Percentiles rank a stretch among this genome's conserved stretches.
Evolutionary conservation across 1,140 invertebrate genomes (phyloP).

Genomic region (Drosophila nigrodunni): DNA sequence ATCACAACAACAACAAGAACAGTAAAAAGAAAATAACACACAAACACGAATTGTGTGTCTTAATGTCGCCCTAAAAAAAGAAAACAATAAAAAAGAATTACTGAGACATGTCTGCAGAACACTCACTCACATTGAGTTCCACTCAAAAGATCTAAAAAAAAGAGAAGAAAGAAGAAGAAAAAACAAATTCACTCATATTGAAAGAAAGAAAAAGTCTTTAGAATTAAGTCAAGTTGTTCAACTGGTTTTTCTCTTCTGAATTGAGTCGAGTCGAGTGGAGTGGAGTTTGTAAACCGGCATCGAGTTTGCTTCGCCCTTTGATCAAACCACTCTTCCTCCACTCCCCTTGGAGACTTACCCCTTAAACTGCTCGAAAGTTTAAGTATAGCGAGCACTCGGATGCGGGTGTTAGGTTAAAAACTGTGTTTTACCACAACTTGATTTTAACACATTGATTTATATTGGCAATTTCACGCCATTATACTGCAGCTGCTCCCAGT

Average conservation of each 20-base stretch:
- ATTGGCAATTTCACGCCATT: constrained; percentile 81
- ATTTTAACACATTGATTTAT: constrained; percentile 79
- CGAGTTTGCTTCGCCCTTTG: constrained; percentile 29
- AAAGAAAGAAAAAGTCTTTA: constrained; percentile 83
- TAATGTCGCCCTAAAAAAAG: constrained; percentile 53
- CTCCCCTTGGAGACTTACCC: constrained; percentile 49
- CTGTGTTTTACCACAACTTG: constrained; percentile 27
- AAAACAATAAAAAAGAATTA: constrained; percentile 33
- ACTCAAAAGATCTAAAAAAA: constrained; percentile 31
- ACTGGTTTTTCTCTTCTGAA: constrained; percentile 56
- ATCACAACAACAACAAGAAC: constrained; percentile 25
- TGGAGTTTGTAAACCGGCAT: constrained; percentile 31
- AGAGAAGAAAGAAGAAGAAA: constrained; percentile 14
- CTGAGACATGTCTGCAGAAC: constrained; percentile 16
- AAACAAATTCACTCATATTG: constrained; percentile 55
- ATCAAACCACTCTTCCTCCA: neutral
- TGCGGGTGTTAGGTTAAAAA: constrained; percentile 53
- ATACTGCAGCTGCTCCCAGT: constrained; percentile 62
- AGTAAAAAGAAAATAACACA: constrained; percentile 40
- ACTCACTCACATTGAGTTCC: constrained; percentile 33
- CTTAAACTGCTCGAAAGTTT: neutral
- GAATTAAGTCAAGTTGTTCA: constrained; percentile 79
- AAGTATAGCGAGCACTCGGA: neutral
- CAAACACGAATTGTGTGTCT: constrained; percentile 49
- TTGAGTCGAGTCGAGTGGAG: constrained; percentile 3